Base-by-base conservation (phyloP, 37 sponge, comb jelly and placozoan species). In the Cliona cf. orientalis region DNA sequence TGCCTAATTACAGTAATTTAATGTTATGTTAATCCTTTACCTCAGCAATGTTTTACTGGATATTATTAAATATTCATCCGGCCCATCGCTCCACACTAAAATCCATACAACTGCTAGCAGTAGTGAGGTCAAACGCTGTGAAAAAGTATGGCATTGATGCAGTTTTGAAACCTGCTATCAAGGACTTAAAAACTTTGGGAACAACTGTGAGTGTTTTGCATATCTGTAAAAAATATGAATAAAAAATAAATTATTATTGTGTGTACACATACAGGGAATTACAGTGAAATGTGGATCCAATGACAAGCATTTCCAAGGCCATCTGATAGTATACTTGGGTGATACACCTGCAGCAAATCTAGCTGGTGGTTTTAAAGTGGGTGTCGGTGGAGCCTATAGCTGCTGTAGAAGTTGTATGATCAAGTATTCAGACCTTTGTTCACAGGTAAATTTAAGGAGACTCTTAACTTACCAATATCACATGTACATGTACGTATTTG, bases 101-200 rank as follows among this genome's bases (percentile, higher is more conserved):
- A 28, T 62, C 7, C 63, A 62, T 62, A 25, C 63, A 62, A 28
- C 63, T 62, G 21, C 28, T 62, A 23, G 63, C 63, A 25, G 28
- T 62, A 7, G 28, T 23, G 7, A 62, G 23, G 21, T 7, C 63
- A 23, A 62, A 23, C 26, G 63, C 7, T 62, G 6, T 62, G 26
- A 62, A 62, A 62, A 23, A 62, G 63, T 62, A 62, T 62, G 63
- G 63, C 7, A 62, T 62, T 28, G 63, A 62, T 23, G 26, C 26
- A 25, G 28, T 62, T 25, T 62, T 62, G 23, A 7, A 11, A 11
- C 28, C 63, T 25, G 63, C 28, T 62, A 28, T 62, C 63, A 62
- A 62, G 23, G 63, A 62, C 28, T 23, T 62, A 23, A 62, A 62
- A 62, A 23, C 28, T 62, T 28, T 62, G 28, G 63, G 55, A 11